Conservation (phyloP, 2,797 vertebrate genomes). For the Enteromius anoplus region DNA sequence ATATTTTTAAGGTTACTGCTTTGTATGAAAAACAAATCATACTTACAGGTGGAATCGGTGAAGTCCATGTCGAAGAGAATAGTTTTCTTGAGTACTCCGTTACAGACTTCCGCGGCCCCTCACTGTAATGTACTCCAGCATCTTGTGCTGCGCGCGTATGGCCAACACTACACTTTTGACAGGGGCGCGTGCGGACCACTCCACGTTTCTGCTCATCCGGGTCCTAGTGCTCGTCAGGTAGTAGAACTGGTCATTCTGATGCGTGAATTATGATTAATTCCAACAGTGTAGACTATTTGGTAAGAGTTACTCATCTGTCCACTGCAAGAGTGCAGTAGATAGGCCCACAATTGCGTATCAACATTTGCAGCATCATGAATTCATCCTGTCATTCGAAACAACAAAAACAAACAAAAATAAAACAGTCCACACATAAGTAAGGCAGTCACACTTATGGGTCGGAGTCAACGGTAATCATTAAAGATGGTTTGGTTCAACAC, state of each 20-base stretch:
- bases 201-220: constrained; percentile 8
- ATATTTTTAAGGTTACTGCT: background rate
- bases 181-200: constrained; percentile 38
- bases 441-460: background rate
- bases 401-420: background rate
- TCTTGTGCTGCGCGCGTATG: constrained; percentile 20
- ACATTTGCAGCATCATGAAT: background rate
- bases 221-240: constrained; percentile 39
- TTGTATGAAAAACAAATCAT: background rate
- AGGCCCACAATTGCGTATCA: background rate
- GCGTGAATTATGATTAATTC: background rate
- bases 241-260: background rate
- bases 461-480: background rate
- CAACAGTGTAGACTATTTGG: background rate
- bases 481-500: background rate
- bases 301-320: background rate
- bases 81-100: constrained; percentile 21
- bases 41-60: constrained; percentile 55
- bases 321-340: background rate
- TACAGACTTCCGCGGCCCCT: constrained; percentile 1
- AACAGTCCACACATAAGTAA: background rate
- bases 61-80: constrained; percentile 44
- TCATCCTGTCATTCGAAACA: background rate
- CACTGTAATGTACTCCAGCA: constrained; percentile 12
- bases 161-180: constrained; percentile 57